Base-by-base conservation (phyloP, 2,113 vertebrate genomes). In the Malurus alboscapulatus region DNA sequence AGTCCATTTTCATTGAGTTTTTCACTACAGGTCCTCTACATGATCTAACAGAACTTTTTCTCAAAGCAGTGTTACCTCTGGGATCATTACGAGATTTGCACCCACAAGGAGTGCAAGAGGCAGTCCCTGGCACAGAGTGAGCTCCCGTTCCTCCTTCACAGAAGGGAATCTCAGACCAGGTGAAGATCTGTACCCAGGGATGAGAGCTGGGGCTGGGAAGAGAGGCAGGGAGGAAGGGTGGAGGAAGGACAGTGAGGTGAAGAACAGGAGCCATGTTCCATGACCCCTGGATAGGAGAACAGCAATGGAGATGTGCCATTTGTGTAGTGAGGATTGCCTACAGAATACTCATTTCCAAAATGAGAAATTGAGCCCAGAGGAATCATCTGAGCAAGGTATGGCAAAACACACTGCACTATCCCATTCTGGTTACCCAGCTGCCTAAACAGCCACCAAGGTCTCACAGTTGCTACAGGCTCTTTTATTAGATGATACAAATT, bases 371-470 rank as follows among this genome's bases (percentile, higher is more conserved):
- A 87, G 29, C 42, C 76, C 55, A 69, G 76, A 74, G 67, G 18
- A 73, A 7, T 5, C 0, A 2, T 24, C 34, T 77, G 59, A 36
- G 47, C 32, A 38, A 18, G 0, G 0, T 17, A 26, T 42, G 14
- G 47, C 55, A 80, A 42, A 86, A 58, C 20, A 54, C 34, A n/a
- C 45, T 81, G 59, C 32, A 26, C 26, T 55, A 4, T 53, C 44
- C 51, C 44, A 10, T 8, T 11, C 51, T 59, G 38, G 24, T 34
- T 73, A 34, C 71, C 14, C 76, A 81, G 59, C 59, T 74, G 16
- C 54, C 72, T 74, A 25, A 88, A 69, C 5, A 83, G 51, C 20
- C 44, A 30, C 34, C 59, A 51, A 38, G 16, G 27, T 12, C 72
- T 80, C 50, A 48, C 14, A 38, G 30, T 44, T 88, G 58, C 53